A percentile compares a stretch with the other conserved stretches of the same genome.
Evolutionary conservation across 2,888 invertebrate species (phyloP).

Genomic region (Lymantria dispar): DNA sequence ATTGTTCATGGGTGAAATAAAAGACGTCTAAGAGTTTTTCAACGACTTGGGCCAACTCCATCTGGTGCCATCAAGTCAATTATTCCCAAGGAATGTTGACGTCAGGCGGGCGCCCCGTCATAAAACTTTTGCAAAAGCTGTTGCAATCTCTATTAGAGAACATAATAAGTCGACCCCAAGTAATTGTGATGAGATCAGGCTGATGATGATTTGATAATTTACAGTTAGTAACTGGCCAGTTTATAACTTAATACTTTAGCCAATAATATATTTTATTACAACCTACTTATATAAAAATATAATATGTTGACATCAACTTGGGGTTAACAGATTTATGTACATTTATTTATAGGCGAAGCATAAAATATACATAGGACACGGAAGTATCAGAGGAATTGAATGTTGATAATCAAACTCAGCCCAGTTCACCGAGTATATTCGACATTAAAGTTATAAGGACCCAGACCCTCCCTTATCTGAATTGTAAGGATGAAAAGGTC

Average conservation of each 20-base stretch:
- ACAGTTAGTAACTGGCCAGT: slow-evolving; percentile 2
- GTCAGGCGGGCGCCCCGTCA: no score
- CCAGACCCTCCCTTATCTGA: slow-evolving; percentile 27
- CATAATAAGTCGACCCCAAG: no score
- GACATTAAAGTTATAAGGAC: slow-evolving; percentile 32
- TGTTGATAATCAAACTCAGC: slow-evolving; percentile 20
- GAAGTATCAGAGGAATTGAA: slow-evolving; percentile 20
- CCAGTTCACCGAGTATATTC: slow-evolving; percentile 23
- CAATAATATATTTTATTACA: slow-evolving; percentile 18
- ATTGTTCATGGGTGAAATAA: no score
- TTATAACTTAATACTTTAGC: slow-evolving; percentile 9
- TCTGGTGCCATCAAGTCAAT: no score
- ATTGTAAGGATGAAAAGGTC: slow-evolving; percentile 23
- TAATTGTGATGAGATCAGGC: no score
- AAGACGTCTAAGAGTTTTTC: no score
- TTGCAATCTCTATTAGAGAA: no score
- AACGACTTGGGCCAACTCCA: no score
- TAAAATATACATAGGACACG: slow-evolving; percentile 24
- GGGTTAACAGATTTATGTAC: slow-evolving; percentile 16
- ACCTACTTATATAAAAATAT: slow-evolving; percentile 18
- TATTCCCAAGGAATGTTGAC: no score
- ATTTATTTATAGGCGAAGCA: slow-evolving; percentile 10
- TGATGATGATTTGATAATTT: background rate
- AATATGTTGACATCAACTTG: slow-evolving; percentile 2
- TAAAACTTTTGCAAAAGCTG: no score